Base-by-base conservation (phyloP, 1,140 invertebrate genomes). In the Drosophila pachea region DNA sequence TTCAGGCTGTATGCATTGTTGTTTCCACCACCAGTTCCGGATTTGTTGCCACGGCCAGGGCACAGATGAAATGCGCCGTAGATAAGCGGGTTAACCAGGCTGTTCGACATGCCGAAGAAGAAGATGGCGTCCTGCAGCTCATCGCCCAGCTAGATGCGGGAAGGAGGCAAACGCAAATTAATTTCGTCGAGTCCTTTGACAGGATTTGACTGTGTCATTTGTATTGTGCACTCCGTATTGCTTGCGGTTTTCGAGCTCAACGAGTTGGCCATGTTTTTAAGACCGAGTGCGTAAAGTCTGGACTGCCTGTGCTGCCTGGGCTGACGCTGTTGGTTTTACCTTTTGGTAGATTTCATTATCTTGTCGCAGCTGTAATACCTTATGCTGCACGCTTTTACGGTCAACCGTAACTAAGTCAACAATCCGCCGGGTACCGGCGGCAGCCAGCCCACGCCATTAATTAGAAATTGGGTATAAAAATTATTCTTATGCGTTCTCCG, bases 71-170 rank as follows among this genome's bases (percentile, higher is more conserved):
- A 97, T 7, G 95, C 95, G 48, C 95, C 95, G 69, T 97, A 97
- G 74, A 97, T 97, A 11, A 96, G 89, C 2, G 96, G 96, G 91
- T 97, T 97, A 45, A 96, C 92, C 73, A 97, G 91, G 86, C 95
- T 95, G 90, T 96, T 97, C 48, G 94, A 95, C 93, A 96, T 95
- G 1, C 96, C 96, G 79, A 96, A 95, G 89, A 95, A 95, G 86
- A 94, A 94, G 66, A 95, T 94, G 63, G 91, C 93, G n/a, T 90
- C 92, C 49, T 92, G 91, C 14, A 94, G 86, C 69, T 94, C 93
- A 79, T 93, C 91, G 73, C 92, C 92, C 62, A 92, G 79, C 91
- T 92, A 67, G 43, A 79, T 71, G 60, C 29, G 56, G 71, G 45
- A 22, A 22, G 35, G 63, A 49, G 61, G 49, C 58, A 63, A 68